Percentiles rank a stretch among this genome's conserved stretches.
These are phyloP conservation scores for Dasypolia templi DNA, from an alignment of 2,888 invertebrate species.

Conservation along the genomic window DNA sequence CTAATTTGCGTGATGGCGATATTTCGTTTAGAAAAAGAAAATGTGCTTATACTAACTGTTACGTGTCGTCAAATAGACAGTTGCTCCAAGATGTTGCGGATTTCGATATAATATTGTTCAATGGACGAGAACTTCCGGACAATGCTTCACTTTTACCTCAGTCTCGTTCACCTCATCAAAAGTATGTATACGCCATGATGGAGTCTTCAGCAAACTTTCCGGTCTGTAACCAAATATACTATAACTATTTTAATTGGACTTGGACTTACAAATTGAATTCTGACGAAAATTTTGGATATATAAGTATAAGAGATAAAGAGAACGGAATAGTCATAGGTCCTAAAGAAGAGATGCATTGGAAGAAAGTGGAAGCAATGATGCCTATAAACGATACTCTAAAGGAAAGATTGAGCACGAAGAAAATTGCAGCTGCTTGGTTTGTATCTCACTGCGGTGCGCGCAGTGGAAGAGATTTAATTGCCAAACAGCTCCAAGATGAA, in stretches of 20 bases:
- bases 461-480: conserved; percentile 70
- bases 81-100: conserved; percentile 68
- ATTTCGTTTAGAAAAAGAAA: conserved; percentile 73
- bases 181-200: conserved; percentile 64
- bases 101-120: conserved; percentile 78
- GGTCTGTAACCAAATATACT: conserved; percentile 66
- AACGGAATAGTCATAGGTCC: conserved; percentile 73
- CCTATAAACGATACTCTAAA: conserved; percentile 70
- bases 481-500: conserved; percentile 64
- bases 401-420: conserved; percentile 71
- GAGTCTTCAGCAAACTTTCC: conserved; percentile 77
- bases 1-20: conserved; percentile 70
- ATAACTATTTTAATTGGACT: conserved; percentile 79
- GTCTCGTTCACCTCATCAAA: conserved; percentile 67
- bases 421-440: conserved; percentile 79
- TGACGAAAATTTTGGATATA: conserved; percentile 74
- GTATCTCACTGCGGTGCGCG: conserved; percentile 76
- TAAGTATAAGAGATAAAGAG: conserved; percentile 69
- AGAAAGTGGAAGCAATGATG: conserved; percentile 69
- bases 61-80: conserved; percentile 72
- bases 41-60: conserved; percentile 78
- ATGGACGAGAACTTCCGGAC: conserved; percentile 72
- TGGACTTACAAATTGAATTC: conserved; percentile 79
- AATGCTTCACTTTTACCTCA: conserved; percentile 62
- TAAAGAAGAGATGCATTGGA: conserved; percentile 73